Percentiles rank a stretch among this genome's conserved stretches.
phyloP scores from a whole-genome alignment of 2,797 vertebrate species.

The Pogonophryne albipinna region DNA sequence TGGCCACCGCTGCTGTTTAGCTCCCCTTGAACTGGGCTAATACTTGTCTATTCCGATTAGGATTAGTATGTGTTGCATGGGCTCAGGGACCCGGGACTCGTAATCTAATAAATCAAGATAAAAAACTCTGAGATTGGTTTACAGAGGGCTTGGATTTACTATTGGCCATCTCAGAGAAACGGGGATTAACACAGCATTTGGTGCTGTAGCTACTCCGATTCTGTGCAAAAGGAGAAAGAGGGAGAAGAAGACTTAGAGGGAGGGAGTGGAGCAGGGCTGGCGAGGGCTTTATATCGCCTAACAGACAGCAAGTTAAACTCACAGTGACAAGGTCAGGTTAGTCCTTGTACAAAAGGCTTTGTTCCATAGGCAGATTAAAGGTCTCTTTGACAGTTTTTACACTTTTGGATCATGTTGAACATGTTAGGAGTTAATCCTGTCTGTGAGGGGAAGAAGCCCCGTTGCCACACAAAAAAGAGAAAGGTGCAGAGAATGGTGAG shows the following conservation, averaged over 20 bases:
- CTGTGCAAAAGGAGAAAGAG: slow-evolving; percentile 53
- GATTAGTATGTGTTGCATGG: slow-evolving; percentile 87
- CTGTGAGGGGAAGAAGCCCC: slow-evolving; percentile 80
- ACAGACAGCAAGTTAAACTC: slow-evolving; percentile 95
- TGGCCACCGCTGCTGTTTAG: slow-evolving; percentile 83
- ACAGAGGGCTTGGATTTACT: slow-evolving; percentile 90
- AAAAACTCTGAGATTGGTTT: slow-evolving; percentile 91
- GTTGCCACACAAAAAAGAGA: slow-evolving; percentile 68
- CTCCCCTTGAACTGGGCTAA: slow-evolving; percentile 89
- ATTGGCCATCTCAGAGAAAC: slow-evolving; percentile 86
- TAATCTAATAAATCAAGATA: slow-evolving; percentile 94
- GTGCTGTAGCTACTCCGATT: slow-evolving; percentile 80
- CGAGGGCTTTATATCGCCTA: slow-evolving; percentile 83
- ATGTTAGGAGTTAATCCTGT: slow-evolving; percentile 93
- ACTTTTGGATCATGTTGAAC: slow-evolving; percentile 96
- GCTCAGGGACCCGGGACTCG: slow-evolving; percentile 86
- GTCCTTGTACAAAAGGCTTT: slow-evolving; percentile 91
- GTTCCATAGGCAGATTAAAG: slow-evolving; percentile 96
- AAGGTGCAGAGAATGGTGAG: slow-evolving; percentile 28
- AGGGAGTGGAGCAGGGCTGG: slow-evolving; percentile 70
- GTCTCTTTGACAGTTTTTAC: slow-evolving; percentile 94
- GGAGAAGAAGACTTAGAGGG: slow-evolving; percentile 71
- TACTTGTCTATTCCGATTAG: slow-evolving; percentile 92
- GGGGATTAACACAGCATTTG: slow-evolving; percentile 89
- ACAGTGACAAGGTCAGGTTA: slow-evolving; percentile 97